Evolutionary conservation across 2,113 vertebrate species (phyloP).

Genomic region (Clupea harengus): DNA sequence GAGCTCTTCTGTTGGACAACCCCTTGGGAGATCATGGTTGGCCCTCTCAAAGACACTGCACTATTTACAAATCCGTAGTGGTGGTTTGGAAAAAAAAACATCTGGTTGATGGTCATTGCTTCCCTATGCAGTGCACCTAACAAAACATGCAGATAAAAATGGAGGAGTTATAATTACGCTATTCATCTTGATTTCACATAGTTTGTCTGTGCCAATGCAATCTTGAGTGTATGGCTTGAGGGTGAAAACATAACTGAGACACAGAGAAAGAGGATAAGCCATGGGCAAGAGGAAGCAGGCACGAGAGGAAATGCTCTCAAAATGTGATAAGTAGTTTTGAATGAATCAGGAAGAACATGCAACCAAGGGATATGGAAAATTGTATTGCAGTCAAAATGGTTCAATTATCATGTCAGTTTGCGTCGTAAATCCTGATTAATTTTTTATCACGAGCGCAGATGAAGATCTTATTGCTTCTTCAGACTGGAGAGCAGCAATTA

Average conservation of each 20-base stretch:
- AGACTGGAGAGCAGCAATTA: constrained; percentile 32
- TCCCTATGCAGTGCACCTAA: not conserved
- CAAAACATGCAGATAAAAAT: not conserved
- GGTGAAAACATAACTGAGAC: not conserved
- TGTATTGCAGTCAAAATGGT: constrained; percentile 48
- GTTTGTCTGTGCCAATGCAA: not conserved
- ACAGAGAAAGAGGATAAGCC: not conserved
- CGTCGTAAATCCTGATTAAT: constrained; percentile 50
- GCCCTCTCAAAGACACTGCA: not conserved
- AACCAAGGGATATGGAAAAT: constrained; percentile 47
- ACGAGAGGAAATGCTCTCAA: not conserved
- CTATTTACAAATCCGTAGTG: not conserved
- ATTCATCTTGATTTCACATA: not conserved
- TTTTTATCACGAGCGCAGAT: constrained; percentile 55
- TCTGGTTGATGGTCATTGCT: not conserved
- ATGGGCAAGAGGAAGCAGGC: not conserved
- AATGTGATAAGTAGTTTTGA: constrained; percentile 43
- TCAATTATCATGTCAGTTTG: constrained; percentile 59
- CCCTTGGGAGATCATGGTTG: not conserved
- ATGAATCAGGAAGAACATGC: constrained; percentile 39
- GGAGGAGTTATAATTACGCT: not conserved
- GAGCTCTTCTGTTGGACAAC: not conserved
- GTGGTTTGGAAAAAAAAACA: not conserved
- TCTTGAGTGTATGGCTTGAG: not conserved
- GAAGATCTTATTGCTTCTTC: constrained; percentile 40